Evolutionary conservation across 2,113 vertebrate genomes (phyloP).

Genomic region (Connochaetes taurinus): DNA sequence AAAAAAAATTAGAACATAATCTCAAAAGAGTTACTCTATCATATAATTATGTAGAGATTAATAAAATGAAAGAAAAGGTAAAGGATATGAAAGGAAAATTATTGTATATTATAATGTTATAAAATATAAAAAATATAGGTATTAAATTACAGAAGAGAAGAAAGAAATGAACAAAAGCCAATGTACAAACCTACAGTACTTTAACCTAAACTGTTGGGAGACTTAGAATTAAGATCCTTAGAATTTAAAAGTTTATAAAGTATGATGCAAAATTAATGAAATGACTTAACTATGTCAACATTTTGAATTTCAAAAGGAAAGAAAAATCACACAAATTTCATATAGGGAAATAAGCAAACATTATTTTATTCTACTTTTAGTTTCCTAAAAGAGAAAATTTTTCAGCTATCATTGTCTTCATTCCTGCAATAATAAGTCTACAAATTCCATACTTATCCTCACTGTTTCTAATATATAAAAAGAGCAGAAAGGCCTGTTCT

Average conservation of each 20-base stretch:
- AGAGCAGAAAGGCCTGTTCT: not conserved
- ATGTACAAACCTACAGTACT: not conserved
- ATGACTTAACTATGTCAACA: not conserved
- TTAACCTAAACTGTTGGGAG: not conserved
- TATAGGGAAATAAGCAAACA: not conserved
- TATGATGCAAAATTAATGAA: slow-evolving; percentile 13
- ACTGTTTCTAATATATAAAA: not conserved
- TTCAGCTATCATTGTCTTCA: not conserved
- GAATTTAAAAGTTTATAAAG: not conserved
- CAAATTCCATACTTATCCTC: not conserved
- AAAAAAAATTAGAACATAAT: not conserved
- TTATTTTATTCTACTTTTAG: not conserved
- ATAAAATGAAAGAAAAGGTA: not conserved
- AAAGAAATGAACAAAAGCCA: slow-evolving; percentile 5
- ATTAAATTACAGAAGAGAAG: slow-evolving; percentile 16
- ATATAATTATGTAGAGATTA: not conserved
- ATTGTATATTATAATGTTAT: not conserved
- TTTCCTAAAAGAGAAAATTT: not conserved
- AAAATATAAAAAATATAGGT: not conserved
- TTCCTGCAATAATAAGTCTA: not conserved
- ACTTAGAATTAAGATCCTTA: not conserved
- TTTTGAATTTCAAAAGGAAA: slow-evolving; percentile 26
- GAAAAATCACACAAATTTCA: not conserved
- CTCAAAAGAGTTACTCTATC: not conserved
- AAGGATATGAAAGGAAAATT: not conserved